These are phyloP conservation scores for Platycheirus albimanus DNA, from an alignment of 2,888 invertebrate species.

Conservation along the genomic window DNA sequence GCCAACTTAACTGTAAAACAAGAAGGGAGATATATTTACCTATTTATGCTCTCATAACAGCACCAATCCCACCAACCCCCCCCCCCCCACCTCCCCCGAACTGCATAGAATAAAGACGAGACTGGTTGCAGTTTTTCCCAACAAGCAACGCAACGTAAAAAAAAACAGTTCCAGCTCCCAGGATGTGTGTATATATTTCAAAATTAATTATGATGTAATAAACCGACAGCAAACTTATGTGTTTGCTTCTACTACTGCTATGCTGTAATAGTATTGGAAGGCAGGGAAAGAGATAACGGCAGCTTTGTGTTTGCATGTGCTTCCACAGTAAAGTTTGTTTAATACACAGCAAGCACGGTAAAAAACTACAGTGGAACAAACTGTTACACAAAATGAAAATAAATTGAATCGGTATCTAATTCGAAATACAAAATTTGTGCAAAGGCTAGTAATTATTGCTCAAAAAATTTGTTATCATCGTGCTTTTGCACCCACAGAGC, in stretches of 20 bases:
- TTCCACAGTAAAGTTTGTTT: slow-evolving; percentile 56
- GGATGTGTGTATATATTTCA: slow-evolving; percentile 61
- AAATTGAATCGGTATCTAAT: too few species aligned
- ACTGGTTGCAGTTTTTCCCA: slow-evolving; percentile 69
- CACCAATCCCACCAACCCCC: slow-evolving; percentile 24
- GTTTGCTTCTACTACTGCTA: slow-evolving; percentile 12
- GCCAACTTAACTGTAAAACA: slow-evolving; percentile 8
- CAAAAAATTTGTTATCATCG: too few species aligned
- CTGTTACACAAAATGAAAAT: not conserved
- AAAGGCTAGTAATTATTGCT: too few species aligned
- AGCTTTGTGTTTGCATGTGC: slow-evolving; percentile 46
- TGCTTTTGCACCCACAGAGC: too few species aligned
- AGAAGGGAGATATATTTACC: slow-evolving; percentile 12
- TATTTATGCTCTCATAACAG: not conserved
- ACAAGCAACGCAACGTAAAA: slow-evolving; percentile 22
- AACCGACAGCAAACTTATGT: slow-evolving; percentile 65
- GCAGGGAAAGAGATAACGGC: slow-evolving; percentile 51
- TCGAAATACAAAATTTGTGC: too few species aligned
- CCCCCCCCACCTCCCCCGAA: too few species aligned
- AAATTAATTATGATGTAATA: slow-evolving; percentile 74
- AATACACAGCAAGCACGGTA: slow-evolving; percentile 30
- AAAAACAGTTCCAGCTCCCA: slow-evolving; percentile 29
- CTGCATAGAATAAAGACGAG: too few species aligned
- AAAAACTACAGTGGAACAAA: not conserved
- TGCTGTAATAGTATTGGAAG: slow-evolving; percentile 22